These are phyloP conservation scores for Prinia subflava DNA, from an alignment of 2,113 vertebrate genomes.

Conservation along the genomic window DNA sequence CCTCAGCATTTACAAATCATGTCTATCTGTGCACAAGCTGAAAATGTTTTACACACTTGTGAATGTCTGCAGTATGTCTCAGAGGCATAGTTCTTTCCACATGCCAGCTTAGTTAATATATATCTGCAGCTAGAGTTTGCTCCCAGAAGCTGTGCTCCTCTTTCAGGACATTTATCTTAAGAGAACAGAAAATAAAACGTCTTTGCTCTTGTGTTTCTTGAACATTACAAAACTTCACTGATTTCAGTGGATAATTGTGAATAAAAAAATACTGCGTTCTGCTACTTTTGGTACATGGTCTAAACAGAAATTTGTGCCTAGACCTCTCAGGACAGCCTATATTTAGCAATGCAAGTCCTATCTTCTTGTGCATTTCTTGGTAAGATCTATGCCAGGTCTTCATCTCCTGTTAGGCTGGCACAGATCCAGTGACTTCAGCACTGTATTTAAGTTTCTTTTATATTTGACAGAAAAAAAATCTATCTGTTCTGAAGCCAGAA, in stretches of 20 bases:
- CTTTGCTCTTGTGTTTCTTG: not conserved
- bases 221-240: not conserved
- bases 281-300: not conserved
- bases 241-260: not conserved
- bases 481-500: not conserved
- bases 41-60: not conserved
- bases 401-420: not conserved
- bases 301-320: not conserved
- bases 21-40: not conserved
- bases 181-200: not conserved
- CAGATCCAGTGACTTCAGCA: not conserved
- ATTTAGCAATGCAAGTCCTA: not conserved
- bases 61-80: not conserved
- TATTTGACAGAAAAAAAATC: not conserved
- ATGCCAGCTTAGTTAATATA: not conserved
- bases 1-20: constrained; percentile 50
- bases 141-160: not conserved
- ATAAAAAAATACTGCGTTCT: not conserved
- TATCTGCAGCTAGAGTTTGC: not conserved
- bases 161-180: not conserved
- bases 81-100: not conserved
- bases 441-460: not conserved
- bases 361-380: not conserved
- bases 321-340: not conserved
- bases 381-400: not conserved